Base-by-base conservation (phyloP, 2,797 vertebrate species). In the Natrix natrix region DNA sequence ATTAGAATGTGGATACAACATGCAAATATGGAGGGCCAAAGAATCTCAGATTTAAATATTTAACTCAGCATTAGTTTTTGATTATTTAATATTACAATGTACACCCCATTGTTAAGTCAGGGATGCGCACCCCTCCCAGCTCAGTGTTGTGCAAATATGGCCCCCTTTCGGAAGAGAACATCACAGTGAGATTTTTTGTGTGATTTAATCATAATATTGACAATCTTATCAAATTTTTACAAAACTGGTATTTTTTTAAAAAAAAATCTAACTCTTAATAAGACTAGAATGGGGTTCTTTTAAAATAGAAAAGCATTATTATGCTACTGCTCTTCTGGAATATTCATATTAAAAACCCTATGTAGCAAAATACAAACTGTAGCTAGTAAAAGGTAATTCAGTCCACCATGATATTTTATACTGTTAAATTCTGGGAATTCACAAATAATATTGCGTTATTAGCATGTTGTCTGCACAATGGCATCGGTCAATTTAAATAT, bases 181-280 rank as follows among this genome's bases (percentile, higher is more conserved):
- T 96, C 96, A 97, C 97, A 97, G 96, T 91, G 95, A 95, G 96
- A 92, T 94, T 93, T 96, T 97, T 96, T 96, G 92, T 96, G 96
- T 97, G 96, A 97, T 97, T 97, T 97, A 97, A 97, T 97, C 96
- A 66, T 97, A 93, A 96, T 97, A 97, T 97, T 94, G 95, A 97
- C 97, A 97, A 96, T 95, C 96, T 97, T 97, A 97, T 97, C 96
- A 97, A 97, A 97, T 97, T 96, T 97, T 97, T 97, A 97, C 96
- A 97, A 97, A 97, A 97, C 96, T 97, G 96, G 95, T 97, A 97
- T 96, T 91, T 89, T 91, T 93, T 88, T 96, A 3, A 93, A 96
- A 96, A 97, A 97, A 97, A 96, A 95, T 96, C 96, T 97, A 97
- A 97, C 95, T 97, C 95, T 97, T 96, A 96, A 95, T 96, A 96